Conservation (phyloP, 1,140 invertebrate genomes). For the Hyles euphorbiae region DNA sequence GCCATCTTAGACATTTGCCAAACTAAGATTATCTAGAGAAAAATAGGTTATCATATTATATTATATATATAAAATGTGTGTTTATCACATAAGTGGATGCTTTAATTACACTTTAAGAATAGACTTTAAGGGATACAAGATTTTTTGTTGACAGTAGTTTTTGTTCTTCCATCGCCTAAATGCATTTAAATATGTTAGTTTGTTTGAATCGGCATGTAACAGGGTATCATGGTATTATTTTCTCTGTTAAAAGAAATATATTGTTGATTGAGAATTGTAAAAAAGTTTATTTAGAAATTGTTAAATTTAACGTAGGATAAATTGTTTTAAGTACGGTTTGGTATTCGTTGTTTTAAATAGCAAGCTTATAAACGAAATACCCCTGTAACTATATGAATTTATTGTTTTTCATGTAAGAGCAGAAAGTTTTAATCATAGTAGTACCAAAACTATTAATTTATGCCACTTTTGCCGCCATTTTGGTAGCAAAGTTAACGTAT, state of each 20-base stretch:
- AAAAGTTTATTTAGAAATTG: slow-evolving; percentile 3
- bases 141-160: slow-evolving; percentile 31
- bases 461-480: slow-evolving; percentile 1
- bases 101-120: slow-evolving; percentile 70
- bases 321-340: no score
- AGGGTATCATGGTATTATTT: slow-evolving; percentile 51
- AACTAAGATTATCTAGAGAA: not conserved
- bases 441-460: not conserved
- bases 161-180: slow-evolving; percentile 17
- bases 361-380: no score
- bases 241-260: slow-evolving; percentile 5
- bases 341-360: no score
- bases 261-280: slow-evolving; percentile 3
- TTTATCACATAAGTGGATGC: slow-evolving; percentile 58
- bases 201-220: slow-evolving; percentile 51
- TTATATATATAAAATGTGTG: slow-evolving; percentile 45
- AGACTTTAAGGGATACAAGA: slow-evolving; percentile 41
- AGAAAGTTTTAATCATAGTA: no score
- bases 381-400: no score
- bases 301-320: not conserved
- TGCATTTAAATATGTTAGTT: slow-evolving; percentile 44
- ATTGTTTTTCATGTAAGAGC: no score
- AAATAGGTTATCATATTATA: slow-evolving; percentile 14
- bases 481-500: no score
- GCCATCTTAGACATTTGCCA: not conserved